phyloP scores from a whole-genome alignment of 2,888 invertebrate genomes.

The Drosophila recens region DNA sequence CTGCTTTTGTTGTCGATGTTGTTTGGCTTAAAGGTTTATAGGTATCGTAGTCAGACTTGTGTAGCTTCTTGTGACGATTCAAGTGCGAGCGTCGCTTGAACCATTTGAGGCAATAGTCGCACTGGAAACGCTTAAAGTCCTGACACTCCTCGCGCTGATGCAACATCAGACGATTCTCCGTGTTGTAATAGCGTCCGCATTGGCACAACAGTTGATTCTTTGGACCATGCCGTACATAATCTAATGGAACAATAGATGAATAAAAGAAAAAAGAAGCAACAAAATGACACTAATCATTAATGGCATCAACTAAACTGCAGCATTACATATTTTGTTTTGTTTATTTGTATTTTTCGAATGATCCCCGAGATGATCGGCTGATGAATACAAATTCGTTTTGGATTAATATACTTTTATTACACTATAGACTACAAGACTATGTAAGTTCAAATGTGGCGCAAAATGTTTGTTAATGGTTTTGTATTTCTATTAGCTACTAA shows the following conservation, averaged over 20 bases:
- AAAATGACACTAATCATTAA: slow-evolving; percentile 17
- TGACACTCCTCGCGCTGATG: slow-evolving; percentile 81
- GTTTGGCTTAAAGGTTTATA: slow-evolving; percentile 32
- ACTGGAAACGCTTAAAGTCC: slow-evolving; percentile 77
- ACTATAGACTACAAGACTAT: background rate
- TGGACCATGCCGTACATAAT: slow-evolving; percentile 57
- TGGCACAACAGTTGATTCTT: slow-evolving; percentile 81
- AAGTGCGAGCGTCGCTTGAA: slow-evolving; percentile 83
- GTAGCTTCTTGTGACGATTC: slow-evolving; percentile 82
- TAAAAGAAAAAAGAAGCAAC: slow-evolving; percentile 33
- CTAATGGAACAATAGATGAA: slow-evolving; percentile 36
- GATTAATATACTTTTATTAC: slow-evolving; percentile 39
- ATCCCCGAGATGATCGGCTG: slow-evolving; percentile 39
- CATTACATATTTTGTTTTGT: background rate
- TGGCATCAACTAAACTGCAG: background rate
- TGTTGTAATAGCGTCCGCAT: slow-evolving; percentile 85
- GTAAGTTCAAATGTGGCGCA: slow-evolving; percentile 17
- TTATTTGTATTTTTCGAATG: slow-evolving; percentile 13
- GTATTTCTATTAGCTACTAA: slow-evolving; percentile 18
- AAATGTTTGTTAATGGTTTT: slow-evolving; percentile 25
- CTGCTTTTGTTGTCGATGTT: background rate
- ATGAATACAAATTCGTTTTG: slow-evolving; percentile 71
- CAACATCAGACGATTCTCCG: slow-evolving; percentile 72
- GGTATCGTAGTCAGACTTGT: slow-evolving; percentile 66
- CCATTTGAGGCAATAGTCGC: slow-evolving; percentile 79